Base-by-base conservation (phyloP, 2,888 invertebrate genomes). In the Notocelia uddmanniana region DNA sequence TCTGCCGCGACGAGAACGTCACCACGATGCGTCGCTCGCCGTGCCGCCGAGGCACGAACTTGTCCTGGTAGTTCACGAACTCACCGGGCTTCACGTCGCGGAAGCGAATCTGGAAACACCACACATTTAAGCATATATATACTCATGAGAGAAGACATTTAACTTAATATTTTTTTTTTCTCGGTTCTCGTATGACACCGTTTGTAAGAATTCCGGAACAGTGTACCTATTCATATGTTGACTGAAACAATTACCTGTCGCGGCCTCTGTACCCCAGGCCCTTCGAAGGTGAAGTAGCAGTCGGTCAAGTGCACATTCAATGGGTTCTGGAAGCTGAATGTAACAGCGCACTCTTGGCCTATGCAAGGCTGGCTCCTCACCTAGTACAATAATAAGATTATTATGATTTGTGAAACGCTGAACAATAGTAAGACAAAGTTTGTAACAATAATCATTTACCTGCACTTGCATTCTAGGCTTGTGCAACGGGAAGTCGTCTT, bases 201-300 rank as follows among this genome's bases (percentile, higher is more conserved):
- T 41, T 41, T 3, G 5, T 41, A 15, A 15, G 41, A 41, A 41
- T 41, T 15, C 3, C 15, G 31, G 31, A 31, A 31, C 31, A 1
- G 31, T 5, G 31, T 31, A 9, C 8, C 8, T 1, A 31, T 31
- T 31, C 31, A 9, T 31, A 31, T 2, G 26, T 5, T 26, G 26
- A 26, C 26, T 3, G 5, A 2, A 5, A 21, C 15, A n/a, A 45
- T 63, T 82, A 95, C 93, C 85, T 94, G 94, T 85, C 95, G 93
- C 50, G 95, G 95, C 79, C 95, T 91, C 77, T 95, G 94, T 9
- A 96, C 85, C 57, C 96, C 96, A 10, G 96, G 94, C 31, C 96
- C 97, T 89, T 97, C 97, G 70, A 96, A 94, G 1, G 95, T 95
- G 83, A 96, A 95, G 82, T 93, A 94, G 87, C 96, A 96, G 74